phyloP scores from a whole-genome alignment of 1,140 invertebrate genomes.

The Drosophila ogumai region DNA sequence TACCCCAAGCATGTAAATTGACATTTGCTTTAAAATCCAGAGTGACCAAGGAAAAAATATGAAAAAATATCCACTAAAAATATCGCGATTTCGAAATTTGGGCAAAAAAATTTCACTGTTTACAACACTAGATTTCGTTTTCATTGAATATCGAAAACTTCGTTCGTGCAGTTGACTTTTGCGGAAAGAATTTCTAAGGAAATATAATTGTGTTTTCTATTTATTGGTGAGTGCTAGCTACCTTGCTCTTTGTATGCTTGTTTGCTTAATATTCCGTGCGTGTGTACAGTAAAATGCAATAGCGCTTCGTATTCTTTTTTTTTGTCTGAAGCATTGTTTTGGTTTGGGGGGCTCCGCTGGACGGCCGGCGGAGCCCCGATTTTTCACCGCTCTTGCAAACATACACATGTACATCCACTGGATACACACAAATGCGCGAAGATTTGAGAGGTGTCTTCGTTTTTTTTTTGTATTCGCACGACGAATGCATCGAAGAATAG shows the following conservation, averaged over 20 bases:
- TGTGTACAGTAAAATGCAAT: neutral
- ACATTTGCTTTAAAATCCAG: too few species aligned
- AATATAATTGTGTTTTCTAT: slow-evolving; percentile 6
- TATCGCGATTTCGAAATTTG: too few species aligned
- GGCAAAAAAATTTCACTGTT: too few species aligned
- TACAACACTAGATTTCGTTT: too few species aligned
- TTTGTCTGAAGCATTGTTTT: slow-evolving; percentile 1
- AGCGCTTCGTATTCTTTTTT: neutral
- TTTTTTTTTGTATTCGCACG: slow-evolving; percentile 58
- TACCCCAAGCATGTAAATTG: too few species aligned
- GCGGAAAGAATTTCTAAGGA: neutral
- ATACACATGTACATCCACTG: slow-evolving; percentile 34
- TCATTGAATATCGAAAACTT: neutral
- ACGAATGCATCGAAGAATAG: slow-evolving; percentile 58
- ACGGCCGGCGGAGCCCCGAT: slow-evolving; percentile 60
- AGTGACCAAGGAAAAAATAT: too few species aligned
- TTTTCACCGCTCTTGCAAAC: slow-evolving; percentile 20
- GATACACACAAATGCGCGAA: slow-evolving; percentile 68
- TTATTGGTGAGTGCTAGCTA: slow-evolving; percentile 6
- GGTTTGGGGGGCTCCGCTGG: slow-evolving; percentile 36
- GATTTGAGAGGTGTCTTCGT: slow-evolving; percentile 60
- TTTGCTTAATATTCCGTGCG: neutral
- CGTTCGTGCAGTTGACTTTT: slow-evolving; percentile 2
- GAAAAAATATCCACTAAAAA: too few species aligned
- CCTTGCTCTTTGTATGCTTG: neutral